Base-by-base conservation (phyloP, 2,888 invertebrate genomes). In the Nesidiocoris tenuis region DNA sequence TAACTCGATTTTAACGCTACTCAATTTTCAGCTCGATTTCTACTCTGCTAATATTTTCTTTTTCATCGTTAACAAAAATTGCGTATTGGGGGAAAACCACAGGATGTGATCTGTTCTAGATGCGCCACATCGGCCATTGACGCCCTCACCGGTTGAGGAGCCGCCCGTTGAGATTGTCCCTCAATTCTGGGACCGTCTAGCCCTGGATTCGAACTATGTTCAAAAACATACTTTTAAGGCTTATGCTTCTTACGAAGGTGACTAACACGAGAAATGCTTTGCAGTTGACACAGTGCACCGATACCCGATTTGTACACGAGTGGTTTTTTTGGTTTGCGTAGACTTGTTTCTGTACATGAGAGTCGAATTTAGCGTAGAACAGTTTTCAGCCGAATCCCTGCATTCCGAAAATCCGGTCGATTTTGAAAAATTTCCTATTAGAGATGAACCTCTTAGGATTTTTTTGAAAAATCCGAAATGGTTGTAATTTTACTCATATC, bases 21-120 rank as follows among this genome's bases (percentile, higher is more conserved):
- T 7, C 12, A 18, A n/a, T n/a, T 63, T 63, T 59, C 61, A 18
- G 63, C n/a, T 63, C n/a, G 5, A 9, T 16, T 59, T 59, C 19
- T 59, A 16, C n/a, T n/a, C n/a, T 3, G 3, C n/a, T n/a, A n/a
- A n/a, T n/a, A n/a, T n/a, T n/a, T n/a, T n/a, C n/a, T n/a, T n/a
- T n/a, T n/a, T n/a, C n/a, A n/a, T n/a, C n/a, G n/a, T n/a, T n/a
- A n/a, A n/a, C n/a, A n/a, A n/a, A n/a, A n/a, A n/a, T n/a, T n/a
- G n/a, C n/a, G n/a, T n/a, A n/a, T 39, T 39, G 3, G 39, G 39
- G 39, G 54, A 24, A 70, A 70, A 72, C 61, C 23, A n/a, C 72
- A 72, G 72, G 61, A 72, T 72, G 72, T 63, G 63, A 22, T 72
- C 72, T 72, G 72, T 72, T 72, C 39, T 72, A 72, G 72, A 72